Evolutionary conservation across 2,113 vertebrate species (phyloP), one percentile per base, ranked within the genome.

Genomic region (Epinephelus lanceolatus): DNA sequence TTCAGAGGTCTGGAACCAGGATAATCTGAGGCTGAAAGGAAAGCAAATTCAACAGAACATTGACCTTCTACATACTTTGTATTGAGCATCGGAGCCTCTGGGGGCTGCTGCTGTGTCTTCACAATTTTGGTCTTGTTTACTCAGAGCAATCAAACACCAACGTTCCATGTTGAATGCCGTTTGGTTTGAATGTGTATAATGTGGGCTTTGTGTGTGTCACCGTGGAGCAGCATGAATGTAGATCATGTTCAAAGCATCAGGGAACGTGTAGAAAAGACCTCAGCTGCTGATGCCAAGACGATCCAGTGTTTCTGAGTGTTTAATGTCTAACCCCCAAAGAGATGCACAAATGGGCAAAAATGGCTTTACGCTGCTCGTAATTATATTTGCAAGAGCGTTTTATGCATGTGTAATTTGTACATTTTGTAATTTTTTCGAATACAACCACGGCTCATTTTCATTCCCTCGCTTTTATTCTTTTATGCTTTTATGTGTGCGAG

Each of bases 361-460:
- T 61, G 47, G 21, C 13, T 49, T 62, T 62, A 15, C 0, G 11
- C 14, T 23, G 18, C 52, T n/a, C 12, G 2, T 63, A 42, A 81
- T 81, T 69, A 47, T 13, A 42, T 69, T 33, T 23, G 33, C 45
- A 17, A 37, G 15, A 55, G 53, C 17, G 3, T 71, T 51, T 83
- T 70, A 23, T 78, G 45, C 59, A 23, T 27, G 53, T 18, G 25
- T 67, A 19, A 68, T 53, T 73, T 84, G 55, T 62, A 15, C 49
- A 51, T 3, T 57, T 59, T 81, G 61, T 42, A 59, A 30, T 73
- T 71, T 76, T 63, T 21, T n/a, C n/a, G 33, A 27, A 33, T 37
- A 23, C 81, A 65, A 9, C 10, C 40, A 2, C 11, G 0, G 70
- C 25, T 55, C 15, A 0, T 40, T 59, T 76, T 53, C 19, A 49